These are phyloP conservation scores for Troides oblongomaculatus DNA, from an alignment of 2,888 invertebrate species.

Conservation along the genomic window DNA sequence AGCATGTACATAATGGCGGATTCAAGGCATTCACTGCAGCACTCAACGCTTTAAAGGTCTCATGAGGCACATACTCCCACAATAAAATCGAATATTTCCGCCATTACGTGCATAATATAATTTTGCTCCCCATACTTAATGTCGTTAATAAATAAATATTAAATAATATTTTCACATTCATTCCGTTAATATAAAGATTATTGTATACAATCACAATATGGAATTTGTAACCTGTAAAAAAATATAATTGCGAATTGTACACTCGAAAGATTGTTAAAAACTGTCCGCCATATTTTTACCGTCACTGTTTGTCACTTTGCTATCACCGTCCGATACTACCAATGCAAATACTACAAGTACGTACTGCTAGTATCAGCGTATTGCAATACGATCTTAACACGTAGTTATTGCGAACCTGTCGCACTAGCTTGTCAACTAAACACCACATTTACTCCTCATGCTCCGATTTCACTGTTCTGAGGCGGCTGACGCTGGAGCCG, in stretches of 20 bases:
- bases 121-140: slow-evolving; percentile 51
- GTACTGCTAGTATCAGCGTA: slow-evolving; percentile 52
- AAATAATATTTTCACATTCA: slow-evolving; percentile 56
- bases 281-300: slow-evolving; percentile 35
- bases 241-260: slow-evolving; percentile 49
- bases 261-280: slow-evolving; percentile 36
- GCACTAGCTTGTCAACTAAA: slow-evolving; percentile 26
- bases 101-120: slow-evolving; percentile 33
- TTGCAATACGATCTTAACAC: slow-evolving; percentile 54
- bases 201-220: slow-evolving; percentile 61
- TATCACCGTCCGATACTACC: slow-evolving; percentile 47
- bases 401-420: slow-evolving; percentile 28
- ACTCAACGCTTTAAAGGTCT: background rate
- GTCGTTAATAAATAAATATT: slow-evolving; percentile 65
- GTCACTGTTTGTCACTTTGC: slow-evolving; percentile 61
- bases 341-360: slow-evolving; percentile 38
- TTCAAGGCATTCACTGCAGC: background rate
- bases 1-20: background rate
- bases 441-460: slow-evolving; percentile 21
- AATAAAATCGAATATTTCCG: slow-evolving; percentile 19
- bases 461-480: slow-evolving; percentile 16
- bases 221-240: slow-evolving; percentile 59
- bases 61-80: slow-evolving; percentile 4
- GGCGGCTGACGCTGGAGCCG: slow-evolving; percentile 10
- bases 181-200: slow-evolving; percentile 47